Base-by-base conservation (phyloP, 1,140 invertebrate genomes). In the Zaprionus camerounensis region DNA sequence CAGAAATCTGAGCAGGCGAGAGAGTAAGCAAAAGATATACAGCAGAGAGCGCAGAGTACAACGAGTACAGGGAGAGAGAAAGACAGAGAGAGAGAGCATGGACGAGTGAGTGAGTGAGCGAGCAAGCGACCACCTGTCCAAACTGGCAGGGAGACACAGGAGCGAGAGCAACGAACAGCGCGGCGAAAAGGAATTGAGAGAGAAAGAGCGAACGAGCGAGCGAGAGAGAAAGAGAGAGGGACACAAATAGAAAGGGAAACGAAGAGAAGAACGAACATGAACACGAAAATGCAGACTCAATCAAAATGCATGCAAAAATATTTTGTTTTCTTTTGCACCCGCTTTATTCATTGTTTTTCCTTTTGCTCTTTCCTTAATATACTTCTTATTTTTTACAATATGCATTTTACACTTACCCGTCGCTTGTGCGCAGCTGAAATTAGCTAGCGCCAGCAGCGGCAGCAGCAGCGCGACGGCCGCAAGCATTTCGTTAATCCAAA, bases 401-500 rank as follows among this genome's bases (percentile, higher is more conserved):
- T 58, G 22, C 24, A 56, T 58, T 66, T 44, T 31, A 57, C 65
- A 85, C 82, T 85, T 75, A 85, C 82, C 82, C 84, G 79, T 82
- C 76, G 82, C 82, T 70, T 85, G 82, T 31, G 81, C 79, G 65
- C 75, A 72, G 82, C 67, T 79, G 63, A 70, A 57, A 63, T 71
- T 67, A 73, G 64, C 82, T 57, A 86, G 80, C 82, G 80, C 59
- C 82, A 82, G 76, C 76, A 85, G 82, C 64, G 82, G 81, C 75
- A 82, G 66, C 26, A 77, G 71, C 81, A 83, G 81, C 71, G 71
- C 81, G 76, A 77, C 81, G 69, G 53, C 71, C 67, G 76, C 82
- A 64, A 86, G 69, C 82, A 85, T 85, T 79, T 86, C 77, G 82
- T 71, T 85, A 82, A 86, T 82, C 82, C 81, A 84, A 81, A 49